Base-by-base conservation (phyloP, 37 sponge, comb jelly and placozoan genomes). In the Axinella damicornis region DNA sequence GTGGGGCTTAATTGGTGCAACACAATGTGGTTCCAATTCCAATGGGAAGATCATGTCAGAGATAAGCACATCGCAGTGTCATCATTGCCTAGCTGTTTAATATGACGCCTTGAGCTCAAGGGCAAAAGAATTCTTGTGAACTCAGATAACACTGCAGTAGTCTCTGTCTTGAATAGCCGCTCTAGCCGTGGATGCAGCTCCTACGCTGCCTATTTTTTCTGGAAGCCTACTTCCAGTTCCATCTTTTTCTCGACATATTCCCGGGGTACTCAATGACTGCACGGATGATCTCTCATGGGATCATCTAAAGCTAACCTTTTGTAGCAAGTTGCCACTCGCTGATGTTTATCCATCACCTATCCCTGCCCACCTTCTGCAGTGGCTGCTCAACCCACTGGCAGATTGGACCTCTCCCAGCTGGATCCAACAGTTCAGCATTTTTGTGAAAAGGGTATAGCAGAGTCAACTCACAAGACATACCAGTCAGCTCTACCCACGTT, bases 261-360 rank as follows among this genome's bases (percentile, higher is more conserved):
- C 69, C 0, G 83, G 83, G 25, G 28, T 52, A 1, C 33, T 0
- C 33, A 88, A 88, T 31, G 34, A 5, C 2, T 22, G 33, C 20
- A 88, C 92, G 1, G 92, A 92, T 62, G 84, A 56, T 36, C 80
- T 87, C n/a, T 92, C 88, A 0, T 40, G 88, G 0, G 68, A 87
- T 65, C 32, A 65, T 11, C 20, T 63, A n/a, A n/a, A n/a, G 14
- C 15, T 64, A 1, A 27, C 71, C 5, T 83, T 92, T 27, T 28
- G 57, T 0, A 21, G 2, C 0, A 38, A 85, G 55, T 33, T 30
- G 15, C 78, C 86, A n/a, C 19, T 40, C 0, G 71, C 83, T 2
- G 2, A 35, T 53, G 18, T 18, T 22, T 0, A 24, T 35, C 57
- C 34, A 31, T 46, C 74, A 2, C 0, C 2, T 54, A 53, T 65